Percentiles rank a stretch among this genome's conserved stretches.
These are phyloP conservation scores for Buathra laborator DNA, from an alignment of 2,888 invertebrate species.

Conservation along the genomic window DNA sequence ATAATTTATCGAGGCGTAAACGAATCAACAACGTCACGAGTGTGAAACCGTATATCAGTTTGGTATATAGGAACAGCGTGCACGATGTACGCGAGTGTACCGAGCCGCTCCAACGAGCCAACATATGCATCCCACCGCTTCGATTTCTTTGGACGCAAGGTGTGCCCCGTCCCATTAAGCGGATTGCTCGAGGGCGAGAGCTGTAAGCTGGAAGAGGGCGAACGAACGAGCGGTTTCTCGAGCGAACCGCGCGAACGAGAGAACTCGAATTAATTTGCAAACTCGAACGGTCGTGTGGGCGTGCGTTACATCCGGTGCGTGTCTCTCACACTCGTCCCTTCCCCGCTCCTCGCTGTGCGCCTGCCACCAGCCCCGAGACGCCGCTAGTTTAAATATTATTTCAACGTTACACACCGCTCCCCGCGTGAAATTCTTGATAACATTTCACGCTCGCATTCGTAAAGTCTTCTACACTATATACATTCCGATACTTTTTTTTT, in stretches of 20 bases:
- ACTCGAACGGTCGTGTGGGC: constrained; percentile 69
- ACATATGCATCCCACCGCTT: constrained; percentile 78
- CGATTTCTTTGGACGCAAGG: constrained; percentile 82
- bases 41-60: constrained; percentile 29
- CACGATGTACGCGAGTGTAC: constrained; percentile 26
- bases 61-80: constrained; percentile 10
- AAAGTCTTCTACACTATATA: background rate
- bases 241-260: constrained; percentile 45
- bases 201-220: constrained; percentile 54
- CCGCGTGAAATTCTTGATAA: constrained; percentile 52
- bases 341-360: constrained; percentile 37
- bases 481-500: constrained; percentile 5
- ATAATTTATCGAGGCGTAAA: constrained; percentile 65
- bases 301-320: constrained; percentile 72
- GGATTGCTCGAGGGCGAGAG: constrained; percentile 70
- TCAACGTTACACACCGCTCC: constrained; percentile 54
- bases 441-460: constrained; percentile 36
- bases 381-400: constrained; percentile 67
- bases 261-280: constrained; percentile 73
- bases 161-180: constrained; percentile 79
- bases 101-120: constrained; percentile 5
- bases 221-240: constrained; percentile 36
- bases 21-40: constrained; percentile 58
- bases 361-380: constrained; percentile 43
- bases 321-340: constrained; percentile 56